Evolutionary conservation across 2,888 invertebrate genomes (phyloP).

Genomic region (Morinoia aosen): DNA sequence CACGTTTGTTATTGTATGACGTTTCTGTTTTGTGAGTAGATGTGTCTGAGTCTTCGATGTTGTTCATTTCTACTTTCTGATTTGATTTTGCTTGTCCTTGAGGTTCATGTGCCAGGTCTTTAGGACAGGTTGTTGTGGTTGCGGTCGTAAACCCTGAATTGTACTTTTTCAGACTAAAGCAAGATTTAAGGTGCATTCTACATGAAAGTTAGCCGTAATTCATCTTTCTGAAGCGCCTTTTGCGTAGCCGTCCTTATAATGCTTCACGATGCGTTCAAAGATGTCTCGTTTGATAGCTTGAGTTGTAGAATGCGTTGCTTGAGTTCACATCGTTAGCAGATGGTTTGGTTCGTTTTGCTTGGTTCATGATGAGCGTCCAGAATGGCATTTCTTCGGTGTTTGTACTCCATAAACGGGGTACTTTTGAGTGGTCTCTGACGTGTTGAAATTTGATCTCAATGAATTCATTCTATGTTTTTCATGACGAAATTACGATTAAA

Average conservation of each 20-base stretch:
- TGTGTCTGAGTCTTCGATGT: no score
- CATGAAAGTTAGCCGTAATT: neutral
- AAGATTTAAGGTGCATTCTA: neutral
- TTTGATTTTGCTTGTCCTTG: no score
- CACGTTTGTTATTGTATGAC: neutral
- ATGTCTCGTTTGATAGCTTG: neutral
- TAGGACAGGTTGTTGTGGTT: neutral
- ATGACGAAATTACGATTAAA: neutral
- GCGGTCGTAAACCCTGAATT: no score
- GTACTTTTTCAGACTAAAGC: no score
- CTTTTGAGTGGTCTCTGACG: neutral
- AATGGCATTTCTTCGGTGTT: neutral
- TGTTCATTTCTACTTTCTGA: no score
- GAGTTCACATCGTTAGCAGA: neutral
- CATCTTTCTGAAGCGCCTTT: neutral
- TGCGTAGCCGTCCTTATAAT: constrained; percentile 13
- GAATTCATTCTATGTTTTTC: neutral
- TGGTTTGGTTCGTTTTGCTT: neutral
- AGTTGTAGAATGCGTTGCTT: neutral
- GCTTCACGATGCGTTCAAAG: neutral
- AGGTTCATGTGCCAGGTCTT: neutral
- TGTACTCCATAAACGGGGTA: neutral
- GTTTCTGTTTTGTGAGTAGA: neutral
- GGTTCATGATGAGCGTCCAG: neutral
- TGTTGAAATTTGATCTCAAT: neutral